Percentiles rank a stretch among this genome's conserved stretches.
Conservation (phyloP, 1,140 invertebrate species). For the Zophobas atratus region DNA sequence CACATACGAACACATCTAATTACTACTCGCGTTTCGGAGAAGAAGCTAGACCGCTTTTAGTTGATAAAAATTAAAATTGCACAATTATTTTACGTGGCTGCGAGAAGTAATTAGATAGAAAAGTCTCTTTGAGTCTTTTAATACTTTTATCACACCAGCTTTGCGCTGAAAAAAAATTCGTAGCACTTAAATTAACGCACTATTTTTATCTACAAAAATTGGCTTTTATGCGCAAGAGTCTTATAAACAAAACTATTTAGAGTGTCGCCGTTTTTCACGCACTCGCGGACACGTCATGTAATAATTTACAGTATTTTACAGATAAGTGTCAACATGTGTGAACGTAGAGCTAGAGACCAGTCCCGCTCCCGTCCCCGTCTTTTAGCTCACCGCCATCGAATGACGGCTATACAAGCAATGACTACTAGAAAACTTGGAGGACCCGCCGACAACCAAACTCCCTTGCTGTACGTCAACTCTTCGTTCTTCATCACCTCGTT, state of each 20-base stretch:
- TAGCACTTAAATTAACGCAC: conserved; percentile 48
- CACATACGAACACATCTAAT: conserved; percentile 29
- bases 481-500: conserved; percentile 94
- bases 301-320: conserved; percentile 55
- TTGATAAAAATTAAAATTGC: conserved; percentile 26
- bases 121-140: conserved; percentile 41
- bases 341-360: conserved; percentile 51
- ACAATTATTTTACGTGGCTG: conserved; percentile 22
- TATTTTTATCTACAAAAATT: conserved; percentile 50
- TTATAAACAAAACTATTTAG: conserved; percentile 42
- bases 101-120: conserved; percentile 38
- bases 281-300: conserved; percentile 39
- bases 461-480: conserved; percentile 82
- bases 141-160: conserved; percentile 48
- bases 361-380: conserved; percentile 50
- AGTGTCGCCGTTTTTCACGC: conserved; percentile 38
- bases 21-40: conserved; percentile 21
- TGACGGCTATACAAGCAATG: conserved; percentile 55
- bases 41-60: conserved; percentile 12
- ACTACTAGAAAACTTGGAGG: conserved; percentile 59
- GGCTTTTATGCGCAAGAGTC: conserved; percentile 35
- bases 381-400: conserved; percentile 62
- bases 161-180: conserved; percentile 44
- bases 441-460: conserved; percentile 59
- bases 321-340: conserved; percentile 60